phyloP scores from a whole-genome alignment of 2,113 vertebrate genomes.

The Neotragus moschatus region DNA sequence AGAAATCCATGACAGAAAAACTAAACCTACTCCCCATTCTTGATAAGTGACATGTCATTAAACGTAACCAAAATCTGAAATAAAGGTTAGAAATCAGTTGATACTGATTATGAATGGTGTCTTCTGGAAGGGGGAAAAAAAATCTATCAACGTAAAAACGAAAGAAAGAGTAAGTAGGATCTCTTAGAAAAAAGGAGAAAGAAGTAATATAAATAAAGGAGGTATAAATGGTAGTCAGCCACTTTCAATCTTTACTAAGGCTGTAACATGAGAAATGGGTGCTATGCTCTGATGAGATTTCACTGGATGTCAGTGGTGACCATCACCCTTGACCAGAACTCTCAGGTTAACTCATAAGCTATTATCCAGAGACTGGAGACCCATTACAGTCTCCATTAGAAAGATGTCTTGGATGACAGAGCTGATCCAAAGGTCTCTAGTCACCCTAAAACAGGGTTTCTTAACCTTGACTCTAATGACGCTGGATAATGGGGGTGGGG shows the following conservation, averaged over 20 bases:
- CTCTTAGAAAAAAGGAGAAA: neutral
- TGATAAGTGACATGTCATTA: neutral
- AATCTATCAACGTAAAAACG: neutral
- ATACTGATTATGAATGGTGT: conserved; percentile 7
- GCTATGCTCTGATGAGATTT: neutral
- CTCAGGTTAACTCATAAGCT: neutral
- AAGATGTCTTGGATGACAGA: neutral
- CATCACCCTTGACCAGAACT: neutral
- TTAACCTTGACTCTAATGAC: neutral
- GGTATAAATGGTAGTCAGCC: neutral
- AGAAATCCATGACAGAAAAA: neutral
- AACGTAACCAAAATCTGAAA: neutral
- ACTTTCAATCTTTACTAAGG: neutral
- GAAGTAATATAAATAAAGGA: neutral
- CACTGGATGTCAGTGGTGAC: neutral
- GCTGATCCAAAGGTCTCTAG: neutral
- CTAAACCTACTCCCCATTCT: neutral
- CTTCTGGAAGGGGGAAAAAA: neutral
- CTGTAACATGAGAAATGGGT: neutral
- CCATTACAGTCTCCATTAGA: neutral
- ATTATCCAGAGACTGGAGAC: neutral
- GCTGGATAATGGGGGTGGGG: neutral
- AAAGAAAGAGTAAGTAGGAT: neutral
- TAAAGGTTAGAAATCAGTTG: neutral
- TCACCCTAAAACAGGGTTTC: neutral